phyloP scores from a whole-genome alignment of 2,888 invertebrate species.

The Oligia strigilis region DNA sequence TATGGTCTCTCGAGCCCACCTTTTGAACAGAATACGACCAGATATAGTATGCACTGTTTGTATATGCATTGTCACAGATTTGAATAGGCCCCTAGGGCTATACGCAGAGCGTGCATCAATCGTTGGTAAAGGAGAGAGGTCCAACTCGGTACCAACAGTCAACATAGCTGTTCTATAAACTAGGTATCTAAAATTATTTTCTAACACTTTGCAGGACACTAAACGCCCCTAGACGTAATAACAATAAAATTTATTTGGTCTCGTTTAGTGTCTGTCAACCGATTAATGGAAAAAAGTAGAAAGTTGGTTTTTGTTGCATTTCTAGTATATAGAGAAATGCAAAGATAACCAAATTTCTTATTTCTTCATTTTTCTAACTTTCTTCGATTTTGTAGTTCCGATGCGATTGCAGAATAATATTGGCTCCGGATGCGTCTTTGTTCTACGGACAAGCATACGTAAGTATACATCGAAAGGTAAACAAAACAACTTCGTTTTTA shows the following conservation, averaged over 20 bases:
- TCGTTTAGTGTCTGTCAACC: not conserved
- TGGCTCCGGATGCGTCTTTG: slow-evolving; percentile 33
- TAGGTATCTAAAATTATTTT: not conserved
- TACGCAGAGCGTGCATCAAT: slow-evolving; percentile 14
- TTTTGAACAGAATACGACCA: not conserved
- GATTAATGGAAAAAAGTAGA: not conserved
- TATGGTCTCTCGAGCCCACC: not conserved
- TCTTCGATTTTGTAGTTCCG: not conserved
- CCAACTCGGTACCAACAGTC: not conserved
- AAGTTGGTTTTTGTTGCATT: not conserved
- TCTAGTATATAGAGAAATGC: not conserved
- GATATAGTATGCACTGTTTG: slow-evolving; percentile 7
- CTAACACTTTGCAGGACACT: not conserved
- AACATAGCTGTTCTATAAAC: not conserved
- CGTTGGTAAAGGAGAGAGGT: slow-evolving; percentile 17
- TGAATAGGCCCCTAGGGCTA: slow-evolving; percentile 19
- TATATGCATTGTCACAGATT: slow-evolving; percentile 21
- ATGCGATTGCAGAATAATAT: slow-evolving; percentile 40
- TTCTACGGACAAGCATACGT: slow-evolving; percentile 5
- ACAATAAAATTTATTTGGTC: not conserved
- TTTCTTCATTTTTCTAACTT: not conserved
- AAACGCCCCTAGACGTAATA: not conserved
- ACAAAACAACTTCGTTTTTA: slow-evolving; percentile 1
- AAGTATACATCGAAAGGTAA: too few species aligned
- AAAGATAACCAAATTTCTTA: not conserved